Base-by-base conservation (phyloP, 1,140 invertebrate genomes). In the Drosophila funebris region DNA sequence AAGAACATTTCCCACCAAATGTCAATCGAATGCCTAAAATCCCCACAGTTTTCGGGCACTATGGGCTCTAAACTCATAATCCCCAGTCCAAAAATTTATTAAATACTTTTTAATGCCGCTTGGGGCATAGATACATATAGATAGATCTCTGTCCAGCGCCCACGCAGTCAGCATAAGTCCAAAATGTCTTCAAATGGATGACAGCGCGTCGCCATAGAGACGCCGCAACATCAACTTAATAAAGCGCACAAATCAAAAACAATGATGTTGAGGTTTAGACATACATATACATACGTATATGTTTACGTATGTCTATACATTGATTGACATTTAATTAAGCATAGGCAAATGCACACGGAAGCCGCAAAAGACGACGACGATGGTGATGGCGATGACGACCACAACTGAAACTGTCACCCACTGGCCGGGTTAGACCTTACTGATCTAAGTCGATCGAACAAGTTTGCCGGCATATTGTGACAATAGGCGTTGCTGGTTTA, bases 251-350 rank as follows among this genome's bases (percentile, higher is more conserved):
- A 87, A 87, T 87, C 82, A 87, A 78, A 87, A 81, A 44, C 83
- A 88, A 87, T 66, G 33, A 68, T 68, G 70, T 48, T 37, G n/a
- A 36, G 54, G 13, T 16, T 56, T 43, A 64, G 29, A 54, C 29
- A 33, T 16, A 46, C 2, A 16, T 24, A 56, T 39, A 46, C 2
- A 37, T 31, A 37, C 1, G 14, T 31, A 44, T 53, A 54, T 22
- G 14, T 31, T 36, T 53, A 54, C 18, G 46, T 57, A 72, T 22
- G 62, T 64, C 36, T 43, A 44, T 68, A 78, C 52, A 76, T 60
- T 87, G 82, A 87, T 87, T 87, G 82, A 88, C 82, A 87, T 88
- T 87, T 83, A 88, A 87, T 87, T 87, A 87, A 87, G 81, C 77
- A 85, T 78, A 82, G 71, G 64, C 82, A 87, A 87, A 78, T 82